Evolutionary conservation across 2,797 vertebrate genomes (phyloP), one percentile per base, ranked within the genome.

Genomic region (Furcifer pardalis): DNA sequence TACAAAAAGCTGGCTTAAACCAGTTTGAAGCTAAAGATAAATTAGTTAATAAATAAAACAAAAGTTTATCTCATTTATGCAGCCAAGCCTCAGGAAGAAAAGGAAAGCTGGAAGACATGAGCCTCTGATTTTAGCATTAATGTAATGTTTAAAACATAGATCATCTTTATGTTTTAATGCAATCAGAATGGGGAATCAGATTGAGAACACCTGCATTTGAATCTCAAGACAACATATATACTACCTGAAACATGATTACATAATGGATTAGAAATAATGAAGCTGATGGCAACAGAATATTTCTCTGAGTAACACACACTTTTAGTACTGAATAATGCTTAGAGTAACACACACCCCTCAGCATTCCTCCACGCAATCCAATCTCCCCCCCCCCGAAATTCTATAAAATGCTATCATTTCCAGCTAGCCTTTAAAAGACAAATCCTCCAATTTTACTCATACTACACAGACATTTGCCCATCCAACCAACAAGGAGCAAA

Each of bases 401-500:
- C 85, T 84, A 89, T 88, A 68, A 87, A 91, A 27, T n/a, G 66
- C 63, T 77, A 83, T 82, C 87, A 85, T 84, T 88, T 90, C 83
- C 80, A 86, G 23, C 84, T 85, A 84, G 81, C 86, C 44, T 10
- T 46, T 89, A 86, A 90, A 89, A 76, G 75, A 86, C 89, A 91
- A 74, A 87, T 52, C 87, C 85, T 30, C n/a, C 7, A n/a, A 27
- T 32, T 84, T 60, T 9, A 73, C 66, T 89, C 84, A 73, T 68
- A 71, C 84, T 91, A 77, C 79, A 87, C 92, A 91, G 87, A 86
- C 88, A 90, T 94, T 91, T 92, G 87, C 87, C 87, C 87, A 91
- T 92, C 83, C 89, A 94, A 94, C 88, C 86, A 92, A 90, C 90
- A 86, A 89, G 86, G 88, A 91, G 82, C 7, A 21, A 82, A 80